Evolutionary conservation across 2,113 vertebrate species (phyloP), one percentile per base, ranked within the genome.

Genomic region (Otolemur garnettii): DNA sequence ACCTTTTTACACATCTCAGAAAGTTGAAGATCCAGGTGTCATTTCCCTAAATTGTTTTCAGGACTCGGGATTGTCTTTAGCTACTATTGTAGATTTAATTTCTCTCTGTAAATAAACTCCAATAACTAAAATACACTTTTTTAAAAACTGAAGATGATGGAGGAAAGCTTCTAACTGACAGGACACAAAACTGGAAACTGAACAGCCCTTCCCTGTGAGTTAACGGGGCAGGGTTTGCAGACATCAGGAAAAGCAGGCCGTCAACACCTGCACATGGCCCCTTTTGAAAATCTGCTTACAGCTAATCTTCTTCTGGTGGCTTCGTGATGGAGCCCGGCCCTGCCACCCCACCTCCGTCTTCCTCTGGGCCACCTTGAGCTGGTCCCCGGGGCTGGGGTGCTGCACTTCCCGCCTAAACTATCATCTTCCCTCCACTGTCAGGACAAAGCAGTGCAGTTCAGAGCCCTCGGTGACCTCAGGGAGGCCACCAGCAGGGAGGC

Each of bases 131-230:
- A 26, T 24, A 12, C 13, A 11, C 38, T 35, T 55, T 50, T 35
- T 42, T 13, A 4, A 75, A 92, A 92, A 64, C 53, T 14, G 4
- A 64, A 35, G 42, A 64, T 64, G 38, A 45, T 24, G 30, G 33
- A 42, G n/a, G 17, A 89, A 5, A 15, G 45, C 59, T 89, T 77
- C 19, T 55, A 33, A 38, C 59, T 33, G 24, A 69, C 18, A 35
- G n/a, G 72, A 86, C 68, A 62, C 2, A 59, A 81, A 26, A 38
- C 45, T 24, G 12, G 19, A 11, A 9, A 62, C 4, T 35, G n/a
- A 45, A 13, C 24, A 1, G 10, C 30, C 1, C 62, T 50, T 45
- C 26, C 72, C 50, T n/a, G 2, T 2, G 1, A 0, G 13, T 35
- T 59, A 57, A 33, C 0, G 50, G 30, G 69, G 80, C 38, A 60